Conservation (phyloP, 1,140 invertebrate species). For the Carcinoscorpius rotundicauda region DNA sequence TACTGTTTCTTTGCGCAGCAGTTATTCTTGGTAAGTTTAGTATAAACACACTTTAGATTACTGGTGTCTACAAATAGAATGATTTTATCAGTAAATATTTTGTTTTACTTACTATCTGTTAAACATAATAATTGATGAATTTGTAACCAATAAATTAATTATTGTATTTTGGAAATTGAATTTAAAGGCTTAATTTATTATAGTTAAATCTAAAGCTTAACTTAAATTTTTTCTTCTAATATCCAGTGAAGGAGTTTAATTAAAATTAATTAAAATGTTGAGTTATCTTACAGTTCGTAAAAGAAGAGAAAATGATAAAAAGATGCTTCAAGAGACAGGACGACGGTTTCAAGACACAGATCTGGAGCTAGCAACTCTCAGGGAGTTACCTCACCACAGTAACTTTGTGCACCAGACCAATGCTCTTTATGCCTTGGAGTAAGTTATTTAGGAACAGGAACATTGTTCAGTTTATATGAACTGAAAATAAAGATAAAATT, state of each 20-base stretch:
- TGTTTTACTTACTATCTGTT: not conserved
- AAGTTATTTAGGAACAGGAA: slow-evolving; percentile 12
- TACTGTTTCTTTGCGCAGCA: not conserved
- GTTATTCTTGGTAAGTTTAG: slow-evolving; percentile 9
- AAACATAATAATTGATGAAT: too few species aligned
- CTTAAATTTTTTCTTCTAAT: too few species aligned
- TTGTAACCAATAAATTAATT: too few species aligned
- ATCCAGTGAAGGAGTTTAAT: too few species aligned
- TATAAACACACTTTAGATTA: not conserved
- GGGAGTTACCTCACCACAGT: slow-evolving; percentile 58
- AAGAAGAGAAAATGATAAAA: slow-evolving; percentile 43
- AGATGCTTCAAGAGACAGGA: slow-evolving; percentile 36
- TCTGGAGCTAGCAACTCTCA: slow-evolving; percentile 72
- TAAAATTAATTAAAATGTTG: too few species aligned
- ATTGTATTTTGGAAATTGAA: too few species aligned
- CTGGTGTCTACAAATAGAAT: not conserved
- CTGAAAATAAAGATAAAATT: not conserved
- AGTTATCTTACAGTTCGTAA: slow-evolving; percentile 13
- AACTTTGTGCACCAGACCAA: slow-evolving; percentile 65
- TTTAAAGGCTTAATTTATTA: too few species aligned
- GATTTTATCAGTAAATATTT: not conserved
- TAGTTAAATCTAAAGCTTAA: too few species aligned
- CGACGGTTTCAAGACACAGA: slow-evolving; percentile 39
- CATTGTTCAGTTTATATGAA: slow-evolving; percentile 2
- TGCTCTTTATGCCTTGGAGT: slow-evolving; percentile 53